Base-by-base conservation (phyloP, 2,113 vertebrate species). In the Electrona antarctica region DNA sequence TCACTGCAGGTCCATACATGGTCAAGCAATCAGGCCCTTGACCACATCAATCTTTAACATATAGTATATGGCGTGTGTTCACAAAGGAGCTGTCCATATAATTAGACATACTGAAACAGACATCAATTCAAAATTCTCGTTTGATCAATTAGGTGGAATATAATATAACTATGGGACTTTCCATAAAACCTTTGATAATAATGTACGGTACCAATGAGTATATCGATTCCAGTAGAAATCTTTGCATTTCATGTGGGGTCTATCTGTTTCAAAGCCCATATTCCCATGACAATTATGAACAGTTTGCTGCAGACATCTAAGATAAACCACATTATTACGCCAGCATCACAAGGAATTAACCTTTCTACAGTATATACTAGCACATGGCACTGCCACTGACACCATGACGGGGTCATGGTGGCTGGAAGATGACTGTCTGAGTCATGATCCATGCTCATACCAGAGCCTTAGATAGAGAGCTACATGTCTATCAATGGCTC, bases 361-460 rank as follows among this genome's bases (percentile, higher is more conserved):
- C 13, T 41, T 64, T 48, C 5, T 49, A 47, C 65, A 11, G 2
- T 33, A 33, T 33, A 76, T 77, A 77, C 73, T 7, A 48, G 3
- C 69, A 64, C 28, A 4, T 77, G 78, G 80, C 54, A 41, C 10
- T 65, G 54, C 10, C 15, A 41, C 33, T 41, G 33, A 41, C 33
- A 41, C 33, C 33, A 41, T 9, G 11, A 71, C 72, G 64, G 72
- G 52, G 52, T 49, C 66, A 72, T 12, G 63, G 68, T 62, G 12
- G 59, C 15, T 41, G 12, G 59, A 29, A 15, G 3, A 77, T 58
- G 29, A 7, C 28, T n/a, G 73, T n/a, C 11, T 82, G 87, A 89
- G 81, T 90, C 88, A 91, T 67, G 56, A 65, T 73, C 60, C 76
- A 61, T 33, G 7, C 60, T 67, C 59, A 68, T 66, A 75, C 50